Evolutionary conservation across 1,140 invertebrate species (phyloP).

Genomic region (Anoplolepis gracilipes): DNA sequence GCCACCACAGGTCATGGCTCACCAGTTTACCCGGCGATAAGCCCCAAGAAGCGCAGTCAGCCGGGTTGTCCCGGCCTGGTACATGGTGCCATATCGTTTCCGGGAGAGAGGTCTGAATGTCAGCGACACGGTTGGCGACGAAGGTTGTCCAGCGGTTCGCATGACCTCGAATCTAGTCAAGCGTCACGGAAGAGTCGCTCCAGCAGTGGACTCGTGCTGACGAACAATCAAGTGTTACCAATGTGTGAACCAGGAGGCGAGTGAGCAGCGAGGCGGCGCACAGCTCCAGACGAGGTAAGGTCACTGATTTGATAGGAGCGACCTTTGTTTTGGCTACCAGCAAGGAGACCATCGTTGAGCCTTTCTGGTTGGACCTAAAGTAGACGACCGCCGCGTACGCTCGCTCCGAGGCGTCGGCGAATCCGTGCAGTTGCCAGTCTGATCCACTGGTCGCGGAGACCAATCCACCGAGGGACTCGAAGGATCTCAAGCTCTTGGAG

Average conservation of each 20-base stretch:
- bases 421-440: constrained; percentile 46
- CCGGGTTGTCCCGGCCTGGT: neutral
- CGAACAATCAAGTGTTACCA: neutral
- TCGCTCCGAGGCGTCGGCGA: constrained; percentile 46
- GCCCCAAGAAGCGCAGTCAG: neutral
- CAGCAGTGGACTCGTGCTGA: neutral
- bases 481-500: neutral
- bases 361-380: no score
- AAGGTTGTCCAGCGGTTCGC: neutral
- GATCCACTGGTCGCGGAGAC: neutral
- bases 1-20: neutral
- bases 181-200: neutral
- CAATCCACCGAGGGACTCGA: neutral
- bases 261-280: neutral
- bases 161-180: neutral
- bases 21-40: neutral
- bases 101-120: no score
- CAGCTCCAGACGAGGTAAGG: neutral
- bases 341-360: no score
- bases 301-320: neutral
- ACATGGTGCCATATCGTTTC: neutral
- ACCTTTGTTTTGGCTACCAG: neutral
- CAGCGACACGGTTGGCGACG: no score
- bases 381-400: neutral
- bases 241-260: neutral